These are phyloP conservation scores for Pipa parva DNA, from an alignment of 2,113 vertebrate species.

Conservation along the genomic window DNA sequence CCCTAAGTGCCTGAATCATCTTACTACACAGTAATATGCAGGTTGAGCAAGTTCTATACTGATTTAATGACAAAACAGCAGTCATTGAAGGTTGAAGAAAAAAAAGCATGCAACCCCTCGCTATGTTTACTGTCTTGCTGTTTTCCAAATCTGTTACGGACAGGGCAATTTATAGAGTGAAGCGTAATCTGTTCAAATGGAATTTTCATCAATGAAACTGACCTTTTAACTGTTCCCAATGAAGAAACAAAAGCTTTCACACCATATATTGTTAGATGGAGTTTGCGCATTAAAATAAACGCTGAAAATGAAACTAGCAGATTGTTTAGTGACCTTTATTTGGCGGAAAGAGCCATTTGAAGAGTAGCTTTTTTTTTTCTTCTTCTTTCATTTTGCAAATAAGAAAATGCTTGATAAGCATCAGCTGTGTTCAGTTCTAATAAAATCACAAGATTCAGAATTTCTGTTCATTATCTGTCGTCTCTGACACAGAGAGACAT, in stretches of 20 bases:
- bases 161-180: slow-evolving; percentile 47
- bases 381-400: too few relatives aligned
- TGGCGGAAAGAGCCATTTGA: slow-evolving; percentile 19
- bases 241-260: slow-evolving; percentile 44
- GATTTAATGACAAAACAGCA: too few relatives aligned
- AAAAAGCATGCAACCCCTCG: background rate
- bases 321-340: slow-evolving; percentile 31
- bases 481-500: background rate
- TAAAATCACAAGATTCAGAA: slow-evolving; percentile 1
- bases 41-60: too few relatives aligned
- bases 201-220: slow-evolving; percentile 48
- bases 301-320: slow-evolving; percentile 7
- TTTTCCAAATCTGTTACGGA: slow-evolving; percentile 55
- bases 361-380: background rate
- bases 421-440: slow-evolving; percentile 14
- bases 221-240: slow-evolving; percentile 49
- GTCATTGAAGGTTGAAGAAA: too few relatives aligned
- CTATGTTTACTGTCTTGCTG: slow-evolving; percentile 15
- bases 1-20: too few relatives aligned
- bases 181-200: slow-evolving; percentile 48
- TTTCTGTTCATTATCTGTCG: slow-evolving; percentile 13
- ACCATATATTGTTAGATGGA: slow-evolving; percentile 39
- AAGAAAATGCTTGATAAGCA: slow-evolving; percentile 26
- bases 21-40: too few relatives aligned
- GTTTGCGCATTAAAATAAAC: slow-evolving; percentile 40